phyloP scores from a whole-genome alignment of 2,113 vertebrate species.

The Pavo muticus region DNA sequence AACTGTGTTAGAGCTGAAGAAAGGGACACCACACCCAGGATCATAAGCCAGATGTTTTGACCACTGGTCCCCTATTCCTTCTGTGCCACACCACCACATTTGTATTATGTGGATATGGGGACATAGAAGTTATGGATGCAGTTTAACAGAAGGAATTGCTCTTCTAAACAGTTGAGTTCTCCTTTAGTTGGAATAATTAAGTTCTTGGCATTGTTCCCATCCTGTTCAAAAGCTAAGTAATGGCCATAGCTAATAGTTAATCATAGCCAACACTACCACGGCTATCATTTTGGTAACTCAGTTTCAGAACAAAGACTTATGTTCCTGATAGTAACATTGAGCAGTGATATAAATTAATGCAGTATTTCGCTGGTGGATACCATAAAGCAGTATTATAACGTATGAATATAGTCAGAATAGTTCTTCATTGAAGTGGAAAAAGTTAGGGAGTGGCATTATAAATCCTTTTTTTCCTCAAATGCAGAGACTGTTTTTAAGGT shows the following conservation, averaged over 20 bases:
- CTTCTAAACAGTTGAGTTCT: neutral
- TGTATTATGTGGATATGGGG: neutral
- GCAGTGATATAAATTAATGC: neutral
- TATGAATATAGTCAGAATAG: neutral
- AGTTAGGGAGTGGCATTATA: neutral
- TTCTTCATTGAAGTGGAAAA: neutral
- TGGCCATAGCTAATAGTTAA: neutral
- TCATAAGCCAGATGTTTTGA: neutral
- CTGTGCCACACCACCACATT: neutral
- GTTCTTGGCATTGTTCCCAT: neutral
- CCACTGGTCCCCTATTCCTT: neutral
- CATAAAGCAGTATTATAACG: neutral
- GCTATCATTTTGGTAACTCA: neutral
- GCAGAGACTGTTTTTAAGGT: neutral
- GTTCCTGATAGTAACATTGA: neutral
- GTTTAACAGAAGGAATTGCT: constrained; percentile 1
- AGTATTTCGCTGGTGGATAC: neutral
- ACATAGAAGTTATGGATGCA: neutral
- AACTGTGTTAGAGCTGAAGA: neutral
- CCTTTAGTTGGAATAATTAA: neutral
- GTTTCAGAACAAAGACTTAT: neutral
- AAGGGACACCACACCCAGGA: neutral
- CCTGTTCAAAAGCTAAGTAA: constrained; percentile 4
- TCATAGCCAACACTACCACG: neutral
- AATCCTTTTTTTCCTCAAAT: neutral